Evolutionary conservation across 2,797 vertebrate genomes (phyloP).

Genomic region (Buceros bicornis): DNA sequence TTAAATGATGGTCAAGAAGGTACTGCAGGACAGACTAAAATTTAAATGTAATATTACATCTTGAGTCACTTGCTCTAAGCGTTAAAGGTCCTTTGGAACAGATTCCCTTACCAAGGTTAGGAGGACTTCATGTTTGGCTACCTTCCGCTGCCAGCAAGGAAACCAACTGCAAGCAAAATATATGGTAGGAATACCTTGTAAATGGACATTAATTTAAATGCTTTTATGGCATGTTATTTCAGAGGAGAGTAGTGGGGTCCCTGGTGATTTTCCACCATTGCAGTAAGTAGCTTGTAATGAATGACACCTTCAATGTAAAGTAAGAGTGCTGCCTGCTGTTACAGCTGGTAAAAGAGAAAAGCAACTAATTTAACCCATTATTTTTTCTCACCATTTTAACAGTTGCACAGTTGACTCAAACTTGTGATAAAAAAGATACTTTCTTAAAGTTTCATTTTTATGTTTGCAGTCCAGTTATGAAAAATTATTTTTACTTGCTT

Average conservation of each 20-base stretch:
- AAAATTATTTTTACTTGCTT: slow-evolving; percentile 6
- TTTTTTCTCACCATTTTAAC: slow-evolving; percentile 30
- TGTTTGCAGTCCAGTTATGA: background rate
- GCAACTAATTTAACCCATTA: slow-evolving; percentile 43
- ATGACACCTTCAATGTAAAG: slow-evolving; percentile 63
- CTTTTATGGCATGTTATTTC: background rate
- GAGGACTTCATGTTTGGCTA: background rate
- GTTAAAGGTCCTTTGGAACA: background rate
- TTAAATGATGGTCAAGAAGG: background rate
- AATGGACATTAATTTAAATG: background rate
- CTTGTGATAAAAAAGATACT: background rate
- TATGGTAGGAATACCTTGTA: background rate
- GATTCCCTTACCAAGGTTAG: background rate
- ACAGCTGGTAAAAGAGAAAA: slow-evolving; percentile 41
- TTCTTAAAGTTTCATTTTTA: background rate
- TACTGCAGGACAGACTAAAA: background rate
- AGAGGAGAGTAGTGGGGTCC: background rate
- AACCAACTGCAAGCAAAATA: background rate
- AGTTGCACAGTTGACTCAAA: slow-evolving; percentile 29
- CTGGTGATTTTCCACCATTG: slow-evolving; percentile 47
- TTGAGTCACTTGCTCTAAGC: background rate
- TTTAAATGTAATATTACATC: background rate
- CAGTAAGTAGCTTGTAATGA: slow-evolving; percentile 62
- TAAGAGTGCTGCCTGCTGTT: slow-evolving; percentile 51
- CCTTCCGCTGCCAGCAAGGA: background rate